Evolutionary conservation across 2,888 invertebrate species (phyloP), one percentile per base, ranked within the genome.

Genomic region (Protodeltote pygarga): DNA sequence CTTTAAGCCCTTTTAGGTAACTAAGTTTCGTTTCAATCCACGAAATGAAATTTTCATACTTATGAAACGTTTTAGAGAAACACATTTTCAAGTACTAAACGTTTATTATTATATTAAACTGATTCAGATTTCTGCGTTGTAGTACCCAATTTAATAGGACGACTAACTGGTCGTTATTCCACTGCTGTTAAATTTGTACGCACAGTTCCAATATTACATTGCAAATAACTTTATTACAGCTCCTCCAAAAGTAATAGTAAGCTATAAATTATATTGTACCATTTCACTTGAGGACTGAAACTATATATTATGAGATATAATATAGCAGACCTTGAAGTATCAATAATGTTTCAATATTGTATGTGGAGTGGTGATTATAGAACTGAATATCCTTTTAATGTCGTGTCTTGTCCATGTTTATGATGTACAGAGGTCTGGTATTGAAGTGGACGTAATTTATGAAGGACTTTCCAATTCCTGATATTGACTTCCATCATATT

Each of bases 211-310:
- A 50, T 48, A 42, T 24, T 34, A 34, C 34, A 54, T 54, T 28
- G 23, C 41, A 60, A 61, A 61, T 47, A 14, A 32, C 32, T 41
- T 50, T 40, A 39, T 41, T 41, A 46, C 34, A 31, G 31, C 47
- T 27, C 21, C 20, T 37, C 16, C 24, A 10, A 17, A 10, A 25
- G 21, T 17, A 17, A 44, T 39, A 59, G 23, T 21, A 19, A 24
- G 15, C 42, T 5, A 45, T 57, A 24, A 32, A 28, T 28, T 52
- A 40, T 45, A 37, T 52, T 21, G 31, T 39, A 24, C 31, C 20
- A 45, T 38, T 31, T 34, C 31, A 20, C 20, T 37, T 37, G 13
- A 27, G 13, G 14, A 35, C 19, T 13, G 15, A 6, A 28, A 20
- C 27, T 8, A 28, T 28, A 27, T 28, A 20, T 37, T 14, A 14